Percentiles rank a stretch among this genome's conserved stretches.
Conservation (phyloP, 2,113 vertebrate species). For the Microtus montanus region DNA sequence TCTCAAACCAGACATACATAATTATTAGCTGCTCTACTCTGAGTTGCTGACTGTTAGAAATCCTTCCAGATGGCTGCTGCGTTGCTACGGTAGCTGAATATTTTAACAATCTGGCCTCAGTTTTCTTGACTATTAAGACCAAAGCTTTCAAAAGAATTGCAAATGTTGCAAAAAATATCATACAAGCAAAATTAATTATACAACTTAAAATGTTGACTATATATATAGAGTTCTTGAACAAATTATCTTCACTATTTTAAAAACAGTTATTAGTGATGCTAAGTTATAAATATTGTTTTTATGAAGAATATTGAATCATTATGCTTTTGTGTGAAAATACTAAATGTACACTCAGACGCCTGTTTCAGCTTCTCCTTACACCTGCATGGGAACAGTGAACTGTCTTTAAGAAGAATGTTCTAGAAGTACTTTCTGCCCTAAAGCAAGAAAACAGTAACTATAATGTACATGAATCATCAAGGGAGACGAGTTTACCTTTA, state of each 20-base stretch:
- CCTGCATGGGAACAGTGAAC: constrained; percentile 11
- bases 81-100: constrained; percentile 82
- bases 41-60: constrained; percentile 84
- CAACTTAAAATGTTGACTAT: constrained; percentile 69
- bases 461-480: constrained; percentile 53
- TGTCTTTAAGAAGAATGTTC: background rate
- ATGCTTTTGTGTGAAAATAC: background rate
- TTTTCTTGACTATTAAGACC: constrained; percentile 73
- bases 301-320: background rate
- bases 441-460: constrained; percentile 13
- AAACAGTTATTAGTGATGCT: background rate
- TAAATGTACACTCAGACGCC: constrained; percentile 3
- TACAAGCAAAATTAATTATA: constrained; percentile 77
- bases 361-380: constrained; percentile 49
- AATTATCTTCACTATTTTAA: constrained; percentile 45
- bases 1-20: constrained; percentile 48
- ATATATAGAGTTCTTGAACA: constrained; percentile 34
- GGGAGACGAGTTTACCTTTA: background rate
- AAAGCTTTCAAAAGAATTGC: constrained; percentile 80
- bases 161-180: constrained; percentile 76
- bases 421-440: background rate
- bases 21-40: constrained; percentile 64
- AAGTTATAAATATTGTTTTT: constrained; percentile 56
- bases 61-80: constrained; percentile 85
- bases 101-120: constrained; percentile 86